Conservation (phyloP, 2,113 vertebrate genomes). For the Amphiprion percula region DNA sequence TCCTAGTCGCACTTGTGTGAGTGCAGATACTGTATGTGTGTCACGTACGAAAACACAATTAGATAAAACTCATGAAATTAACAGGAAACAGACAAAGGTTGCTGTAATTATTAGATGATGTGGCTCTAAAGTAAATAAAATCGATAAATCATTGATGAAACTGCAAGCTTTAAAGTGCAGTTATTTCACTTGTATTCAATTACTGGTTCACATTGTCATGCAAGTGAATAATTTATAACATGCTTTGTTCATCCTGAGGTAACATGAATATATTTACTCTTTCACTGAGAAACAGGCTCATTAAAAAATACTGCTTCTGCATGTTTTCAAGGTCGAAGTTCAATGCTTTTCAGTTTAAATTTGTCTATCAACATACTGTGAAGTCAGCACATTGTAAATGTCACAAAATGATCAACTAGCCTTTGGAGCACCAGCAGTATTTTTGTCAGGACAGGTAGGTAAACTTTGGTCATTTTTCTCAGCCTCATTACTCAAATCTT, state of each 20-base stretch:
- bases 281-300: not conserved
- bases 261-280: not conserved
- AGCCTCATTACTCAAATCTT: not conserved
- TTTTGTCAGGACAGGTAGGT: conserved; percentile 25
- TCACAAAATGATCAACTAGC: conserved; percentile 31
- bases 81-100: too few relatives aligned
- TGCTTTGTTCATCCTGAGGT: not conserved
- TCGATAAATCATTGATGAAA: not conserved
- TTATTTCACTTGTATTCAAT: not conserved
- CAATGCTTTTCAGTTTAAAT: conserved; percentile 14
- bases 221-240: not conserved
- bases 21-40: not conserved
- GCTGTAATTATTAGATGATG: not conserved
- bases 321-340: conserved; percentile 8
- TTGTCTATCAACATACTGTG: not conserved
- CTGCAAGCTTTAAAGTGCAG: not conserved
- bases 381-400: conserved; percentile 30
- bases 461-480: conserved; percentile 12
- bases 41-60: not conserved
- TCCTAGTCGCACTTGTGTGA: not conserved
- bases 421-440: conserved; percentile 12
- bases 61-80: not conserved
- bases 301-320: not conserved
- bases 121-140: not conserved
- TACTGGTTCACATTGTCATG: not conserved